Conservation (phyloP, 2,888 invertebrate genomes). For the Polyploca ridens region DNA sequence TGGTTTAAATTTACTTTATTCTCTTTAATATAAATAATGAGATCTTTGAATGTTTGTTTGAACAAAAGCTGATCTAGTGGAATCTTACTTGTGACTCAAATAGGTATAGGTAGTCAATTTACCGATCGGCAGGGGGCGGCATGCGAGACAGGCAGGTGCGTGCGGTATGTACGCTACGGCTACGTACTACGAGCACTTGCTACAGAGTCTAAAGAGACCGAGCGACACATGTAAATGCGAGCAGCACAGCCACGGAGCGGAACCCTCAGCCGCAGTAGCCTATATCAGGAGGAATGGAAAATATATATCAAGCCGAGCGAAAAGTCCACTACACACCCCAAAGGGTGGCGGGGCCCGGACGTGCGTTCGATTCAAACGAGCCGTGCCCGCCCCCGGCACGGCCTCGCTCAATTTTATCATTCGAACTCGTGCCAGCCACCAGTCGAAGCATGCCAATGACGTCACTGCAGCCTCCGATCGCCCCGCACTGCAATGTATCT, state of each 20-base stretch:
- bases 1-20: too few relatives aligned
- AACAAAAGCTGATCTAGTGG: too few relatives aligned
- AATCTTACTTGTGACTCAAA: too few relatives aligned
- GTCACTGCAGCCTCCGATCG: slow-evolving; percentile 14
- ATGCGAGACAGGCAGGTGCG: slow-evolving; percentile 14
- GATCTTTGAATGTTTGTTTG: too few relatives aligned
- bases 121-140: not conserved
- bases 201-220: slow-evolving; percentile 18
- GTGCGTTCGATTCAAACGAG: slow-evolving; percentile 83
- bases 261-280: slow-evolving; percentile 74
- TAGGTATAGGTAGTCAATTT: too few relatives aligned
- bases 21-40: too few relatives aligned
- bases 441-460: slow-evolving; percentile 35
- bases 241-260: slow-evolving; percentile 56
- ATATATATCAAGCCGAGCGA: slow-evolving; percentile 82
- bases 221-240: slow-evolving; percentile 73
- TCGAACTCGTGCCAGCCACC: slow-evolving; percentile 30
- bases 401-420: slow-evolving; percentile 56
- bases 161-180: slow-evolving; percentile 24
- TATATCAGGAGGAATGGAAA: slow-evolving; percentile 80
- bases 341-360: slow-evolving; percentile 72
- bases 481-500: not conserved
- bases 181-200: not conserved
- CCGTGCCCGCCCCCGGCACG: slow-evolving; percentile 61
- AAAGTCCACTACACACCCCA: slow-evolving; percentile 82